phyloP scores from a whole-genome alignment of 2,797 vertebrate genomes.

The Enteromius viviparus region DNA sequence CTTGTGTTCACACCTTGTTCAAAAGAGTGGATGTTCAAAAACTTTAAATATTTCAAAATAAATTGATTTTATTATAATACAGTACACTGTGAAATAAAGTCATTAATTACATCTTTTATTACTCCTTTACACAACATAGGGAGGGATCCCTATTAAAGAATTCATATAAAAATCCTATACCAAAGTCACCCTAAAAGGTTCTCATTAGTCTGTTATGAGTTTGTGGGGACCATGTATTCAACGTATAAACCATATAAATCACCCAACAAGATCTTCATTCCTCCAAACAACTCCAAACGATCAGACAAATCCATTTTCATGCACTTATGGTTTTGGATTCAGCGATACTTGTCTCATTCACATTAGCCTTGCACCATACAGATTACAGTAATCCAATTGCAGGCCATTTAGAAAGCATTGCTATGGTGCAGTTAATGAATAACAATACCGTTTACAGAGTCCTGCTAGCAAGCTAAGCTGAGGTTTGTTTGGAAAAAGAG shows the following conservation, averaged over 20 bases:
- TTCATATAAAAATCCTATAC: constrained; percentile 19
- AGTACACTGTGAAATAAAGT: not conserved
- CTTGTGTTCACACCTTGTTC: not conserved
- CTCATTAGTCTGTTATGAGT: constrained; percentile 37
- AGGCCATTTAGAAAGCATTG: constrained; percentile 58
- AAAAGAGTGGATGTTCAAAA: not conserved
- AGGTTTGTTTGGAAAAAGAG: constrained; percentile 18
- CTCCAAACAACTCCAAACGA: constrained; percentile 41
- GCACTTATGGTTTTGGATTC: constrained; percentile 49
- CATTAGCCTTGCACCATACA: constrained; percentile 53
- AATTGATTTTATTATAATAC: not conserved
- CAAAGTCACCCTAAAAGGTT: constrained; percentile 39
- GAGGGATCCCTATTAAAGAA: not conserved
- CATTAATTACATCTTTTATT: not conserved
- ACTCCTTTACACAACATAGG: not conserved
- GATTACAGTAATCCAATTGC: constrained; percentile 63
- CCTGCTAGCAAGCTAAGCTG: constrained; percentile 31
- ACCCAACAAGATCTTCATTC: constrained; percentile 40
- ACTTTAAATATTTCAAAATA: not conserved
- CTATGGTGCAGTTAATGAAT: constrained; percentile 67
- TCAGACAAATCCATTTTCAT: constrained; percentile 53
- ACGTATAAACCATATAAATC: constrained; percentile 18
- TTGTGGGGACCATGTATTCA: constrained; percentile 22
- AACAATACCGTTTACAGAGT: constrained; percentile 43
- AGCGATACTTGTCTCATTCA: constrained; percentile 46